phyloP scores from a whole-genome alignment of 2,888 invertebrate genomes.

The Scaptomyza tumidula region DNA sequence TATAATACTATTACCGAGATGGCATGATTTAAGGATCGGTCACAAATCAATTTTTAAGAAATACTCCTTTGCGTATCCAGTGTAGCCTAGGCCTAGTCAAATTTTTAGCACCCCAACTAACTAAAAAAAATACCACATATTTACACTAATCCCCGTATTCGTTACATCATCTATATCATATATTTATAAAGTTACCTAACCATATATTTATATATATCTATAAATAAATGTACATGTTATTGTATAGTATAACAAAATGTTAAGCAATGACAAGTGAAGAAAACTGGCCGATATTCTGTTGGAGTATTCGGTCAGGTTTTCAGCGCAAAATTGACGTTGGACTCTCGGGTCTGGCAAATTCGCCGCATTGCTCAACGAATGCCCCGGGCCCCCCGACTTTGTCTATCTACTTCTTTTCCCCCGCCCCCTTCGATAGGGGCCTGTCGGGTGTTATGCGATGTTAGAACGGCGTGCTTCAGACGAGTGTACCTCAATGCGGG shows the following conservation, averaged over 20 bases:
- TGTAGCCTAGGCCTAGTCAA: constrained; percentile 59
- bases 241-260: constrained; percentile 20
- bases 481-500: constrained; percentile 84
- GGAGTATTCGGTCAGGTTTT: constrained; percentile 48
- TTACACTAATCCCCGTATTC: constrained; percentile 4
- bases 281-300: constrained; percentile 51
- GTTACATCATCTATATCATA: constrained; percentile 15
- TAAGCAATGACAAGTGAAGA: constrained; percentile 82
- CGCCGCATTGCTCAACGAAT: constrained; percentile 66
- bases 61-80: constrained; percentile 40
- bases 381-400: constrained; percentile 28
- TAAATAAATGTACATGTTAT: too few species aligned
- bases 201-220: constrained; percentile 35
- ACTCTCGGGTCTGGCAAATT: constrained; percentile 80
- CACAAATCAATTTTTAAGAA: background rate
- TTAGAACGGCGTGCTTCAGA: constrained; percentile 80
- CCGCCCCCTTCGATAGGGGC: constrained; percentile 5
- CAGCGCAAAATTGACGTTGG: constrained; percentile 85
- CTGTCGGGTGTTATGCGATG: constrained; percentile 52
- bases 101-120: constrained; percentile 34
- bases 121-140: constrained; percentile 13
- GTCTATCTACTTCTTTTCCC: background rate
- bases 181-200: constrained; percentile 26
- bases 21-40: constrained; percentile 30
- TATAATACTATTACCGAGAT: background rate